phyloP scores from a whole-genome alignment of 2,888 invertebrate species.

The Parnassius smintheus region DNA sequence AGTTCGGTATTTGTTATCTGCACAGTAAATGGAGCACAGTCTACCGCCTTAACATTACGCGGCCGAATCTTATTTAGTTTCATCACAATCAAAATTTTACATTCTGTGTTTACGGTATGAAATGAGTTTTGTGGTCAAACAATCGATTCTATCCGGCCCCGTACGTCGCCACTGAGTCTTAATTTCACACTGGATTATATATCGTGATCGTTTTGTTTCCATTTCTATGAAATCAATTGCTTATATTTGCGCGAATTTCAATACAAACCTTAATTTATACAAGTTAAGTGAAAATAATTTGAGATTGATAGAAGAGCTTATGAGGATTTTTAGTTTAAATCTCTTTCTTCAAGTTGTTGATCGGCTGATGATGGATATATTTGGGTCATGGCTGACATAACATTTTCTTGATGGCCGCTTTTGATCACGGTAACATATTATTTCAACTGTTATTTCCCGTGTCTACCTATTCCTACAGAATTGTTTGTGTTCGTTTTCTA shows the following conservation, averaged over 20 bases:
- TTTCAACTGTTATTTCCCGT: too few relatives aligned
- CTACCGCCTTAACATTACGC: slow-evolving; percentile 34
- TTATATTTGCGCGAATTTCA: slow-evolving; percentile 29
- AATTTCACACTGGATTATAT: slow-evolving; percentile 74
- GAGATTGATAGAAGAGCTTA: too few relatives aligned
- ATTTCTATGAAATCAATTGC: slow-evolving; percentile 49
- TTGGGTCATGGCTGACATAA: too few relatives aligned
- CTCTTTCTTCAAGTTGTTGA: too few relatives aligned
- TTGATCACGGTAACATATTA: too few relatives aligned
- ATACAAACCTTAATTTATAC: background rate
- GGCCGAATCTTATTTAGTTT: slow-evolving; percentile 36
- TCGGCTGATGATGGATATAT: too few relatives aligned
- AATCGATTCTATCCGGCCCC: slow-evolving; percentile 48
- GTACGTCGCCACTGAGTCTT: slow-evolving; percentile 52
- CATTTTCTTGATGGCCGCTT: too few relatives aligned
- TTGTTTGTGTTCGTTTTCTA: too few relatives aligned
- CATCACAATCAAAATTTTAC: slow-evolving; percentile 59
- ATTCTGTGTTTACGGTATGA: slow-evolving; percentile 52
- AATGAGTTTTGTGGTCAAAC: slow-evolving; percentile 78
- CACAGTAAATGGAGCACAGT: slow-evolving; percentile 32
- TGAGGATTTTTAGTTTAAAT: too few relatives aligned
- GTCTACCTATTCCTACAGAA: too few relatives aligned
- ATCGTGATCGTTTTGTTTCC: slow-evolving; percentile 41
- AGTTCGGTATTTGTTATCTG: slow-evolving; percentile 7
- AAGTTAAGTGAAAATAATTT: too few relatives aligned